A percentile compares a stretch with the other conserved stretches of the same genome.
Evolutionary conservation across 2,797 vertebrate genomes (phyloP).

Genomic region (Chelmon rostratus): DNA sequence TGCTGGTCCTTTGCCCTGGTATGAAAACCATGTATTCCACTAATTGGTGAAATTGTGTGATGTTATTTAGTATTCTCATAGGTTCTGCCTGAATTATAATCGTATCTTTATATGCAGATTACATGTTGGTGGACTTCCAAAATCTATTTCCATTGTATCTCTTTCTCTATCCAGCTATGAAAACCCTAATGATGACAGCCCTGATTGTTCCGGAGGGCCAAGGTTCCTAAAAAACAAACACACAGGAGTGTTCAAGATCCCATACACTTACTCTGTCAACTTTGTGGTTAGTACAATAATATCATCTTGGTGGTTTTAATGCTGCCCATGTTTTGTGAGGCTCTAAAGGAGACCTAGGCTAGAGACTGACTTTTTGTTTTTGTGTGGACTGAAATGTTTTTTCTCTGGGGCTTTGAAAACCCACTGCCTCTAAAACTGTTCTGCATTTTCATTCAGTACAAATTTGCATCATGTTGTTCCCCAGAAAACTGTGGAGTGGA

Average conservation of each 20-base stretch:
- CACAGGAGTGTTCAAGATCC: conserved; percentile 86
- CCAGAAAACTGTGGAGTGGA: background rate
- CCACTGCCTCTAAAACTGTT: background rate
- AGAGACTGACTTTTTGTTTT: too few relatives aligned
- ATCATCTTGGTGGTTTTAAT: background rate
- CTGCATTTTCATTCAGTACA: background rate
- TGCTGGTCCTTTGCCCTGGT: background rate
- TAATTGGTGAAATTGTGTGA: background rate
- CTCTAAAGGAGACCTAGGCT: background rate
- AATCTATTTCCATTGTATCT: background rate
- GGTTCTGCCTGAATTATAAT: background rate
- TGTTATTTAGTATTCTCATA: background rate
- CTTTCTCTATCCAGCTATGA: conserved; percentile 85
- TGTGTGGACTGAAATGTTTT: too few relatives aligned
- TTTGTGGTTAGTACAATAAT: conserved; percentile 77
- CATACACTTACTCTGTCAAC: conserved; percentile 91
- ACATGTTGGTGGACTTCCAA: background rate
- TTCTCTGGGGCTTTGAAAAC: background rate
- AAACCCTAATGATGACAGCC: conserved; percentile 85
- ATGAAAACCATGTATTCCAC: background rate
- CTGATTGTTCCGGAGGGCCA: conserved; percentile 90
- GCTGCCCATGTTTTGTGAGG: background rate
- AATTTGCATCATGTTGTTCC: background rate
- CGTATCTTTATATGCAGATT: background rate
- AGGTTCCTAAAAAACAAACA: conserved; percentile 92